Evolutionary conservation across 1,140 invertebrate genomes (phyloP), one percentile per base, ranked within the genome.

Genomic region (Halictus rubicundus): DNA sequence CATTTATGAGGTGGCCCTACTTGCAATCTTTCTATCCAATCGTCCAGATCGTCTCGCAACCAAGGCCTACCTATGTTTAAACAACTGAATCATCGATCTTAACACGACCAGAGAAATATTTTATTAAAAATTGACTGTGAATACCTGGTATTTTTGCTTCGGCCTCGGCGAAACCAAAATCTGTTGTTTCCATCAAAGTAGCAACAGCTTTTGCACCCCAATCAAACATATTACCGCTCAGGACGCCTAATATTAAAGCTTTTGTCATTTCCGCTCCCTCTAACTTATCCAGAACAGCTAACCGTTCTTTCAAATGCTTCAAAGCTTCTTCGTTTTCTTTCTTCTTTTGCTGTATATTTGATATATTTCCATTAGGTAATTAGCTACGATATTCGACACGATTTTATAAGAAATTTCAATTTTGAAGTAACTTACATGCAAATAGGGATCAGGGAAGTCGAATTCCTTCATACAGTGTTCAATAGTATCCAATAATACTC

Each of bases 171-270:
- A 99, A 96, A 72, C 96, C 96, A 94, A 98, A 97, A 74, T 94
- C 93, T 37, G 94, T 92, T 14, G 93, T 94, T 91, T 98, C 96
- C 93, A 99, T 95, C 64, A 99, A 95, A 82, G 95, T 94, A 14
- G 96, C 95, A 16, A 98, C 96, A 90, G 98, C 97, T 90, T 96
- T 96, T 1, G 98, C 97, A 54, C 98, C 98, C 98, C 98, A 99
- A 92, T 99, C 98, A 94, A 99, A 99, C 92, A 99, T 98, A 93
- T 99, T 99, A 32, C 97, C 97, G 87, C 95, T 94, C 54, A 97
- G 88, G 60, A 97, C 89, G 21, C 95, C 95, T 59, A 93, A 89
- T 49, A 95, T 93, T 21, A 96, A 87, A 70, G 94, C 93, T 80
- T 94, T 91, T 80, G 95, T 93, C 80, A 94, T 93, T 65, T 94